Base-by-base conservation (phyloP, 2,888 invertebrate species). In the Eupithecia dodoneata region DNA sequence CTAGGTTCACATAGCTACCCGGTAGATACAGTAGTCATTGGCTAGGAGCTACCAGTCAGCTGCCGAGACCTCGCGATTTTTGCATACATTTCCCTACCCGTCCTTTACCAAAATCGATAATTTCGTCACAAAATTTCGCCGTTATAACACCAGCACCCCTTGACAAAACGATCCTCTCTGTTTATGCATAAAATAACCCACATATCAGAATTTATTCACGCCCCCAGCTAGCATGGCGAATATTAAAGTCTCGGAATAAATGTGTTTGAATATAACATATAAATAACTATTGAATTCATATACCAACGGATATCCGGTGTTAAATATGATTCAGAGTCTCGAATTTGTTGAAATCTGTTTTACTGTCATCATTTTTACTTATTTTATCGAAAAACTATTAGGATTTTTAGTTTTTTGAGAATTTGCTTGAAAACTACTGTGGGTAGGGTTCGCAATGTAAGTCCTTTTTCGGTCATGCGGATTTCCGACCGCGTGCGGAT, bases 241-340 rank as follows among this genome's bases (percentile, higher is more conserved):
- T 69, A 69, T 69, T 69, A 69, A 69, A 45, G 67, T 41, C 44
- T 45, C 45, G 15, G 67, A 69, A 69, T 69, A 45, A 69, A 69
- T 45, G 67, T 45, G 63, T 69, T n/a, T 66, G 67, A 44, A 69
- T 15, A 69, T 45, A n/a, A 18, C 44, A 44, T 67, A 44, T 41
- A 66, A 41, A 42, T 66, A 69, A 45, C 45, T 69, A 69, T 69
- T 69, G 67, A 69, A 42, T 69, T 69, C 4, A 18, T 69, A 44
- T 69, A 44, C 10, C 30, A 69, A 9, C 9, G 42, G 18, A 45
- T 18, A 69, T 69, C 67, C 44, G 67, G 42, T 69, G 15, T 42
- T 4, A 42, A 15, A 66, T 63, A 30, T 63, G 30, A 12, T 18
- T 30, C 63, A 63, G 4, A 12, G 12, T 7, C 63, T 18, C 63